Evolutionary conservation across 1,140 invertebrate genomes (phyloP), one percentile per base, ranked within the genome.

Genomic region (Platyscapa corneri): DNA sequence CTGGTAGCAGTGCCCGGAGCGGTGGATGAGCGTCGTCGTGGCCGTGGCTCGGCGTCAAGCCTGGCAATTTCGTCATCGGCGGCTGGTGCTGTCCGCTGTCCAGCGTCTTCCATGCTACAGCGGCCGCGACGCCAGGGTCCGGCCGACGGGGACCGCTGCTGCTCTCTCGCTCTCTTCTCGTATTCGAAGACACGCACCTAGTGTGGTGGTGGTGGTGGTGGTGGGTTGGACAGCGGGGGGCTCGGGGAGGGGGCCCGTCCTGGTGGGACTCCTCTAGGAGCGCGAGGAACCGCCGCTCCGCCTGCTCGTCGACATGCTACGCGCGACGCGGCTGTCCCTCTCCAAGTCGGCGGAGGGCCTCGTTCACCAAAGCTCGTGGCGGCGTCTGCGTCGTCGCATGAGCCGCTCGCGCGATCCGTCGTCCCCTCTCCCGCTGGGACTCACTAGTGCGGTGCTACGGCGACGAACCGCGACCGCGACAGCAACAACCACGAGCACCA

Each of bases 51-150:
- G 91, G 89, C 89, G 91, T 90, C 74, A 92, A 83, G n/a, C 80
- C 74, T 89, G 93, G 91, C 81, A 93, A 89, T 90, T 94, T 93
- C 88, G 93, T 94, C 91, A 94, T 92, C 89, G 93, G 90, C 88
- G 92, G 90, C 90, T 93, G 93, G 10, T 74, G 67, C 76, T 85
- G 77, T n/a, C n/a, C 76, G 65, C 65, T 64, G 56, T 30, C 67
- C 84, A 70, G 88, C 86, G 87, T 89, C 89, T 89, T 90, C 89
- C 89, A 89, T 89, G 82, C 87, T 89, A 88, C 32, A 27, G 30
- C 5, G 60, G 2, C 60, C 42, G 37, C 76, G 64, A 39, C 34
- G 83, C 37, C 78, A 67, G 75, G 77, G 18, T 46, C 49, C 27
- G 60, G 30, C 49, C 84, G 84, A 86, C 85, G 30, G 49, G n/a